Evolutionary conservation across 1,140 invertebrate species (phyloP), one percentile per base, ranked within the genome.

Genomic region (Drosophila pseudoananassae): DNA sequence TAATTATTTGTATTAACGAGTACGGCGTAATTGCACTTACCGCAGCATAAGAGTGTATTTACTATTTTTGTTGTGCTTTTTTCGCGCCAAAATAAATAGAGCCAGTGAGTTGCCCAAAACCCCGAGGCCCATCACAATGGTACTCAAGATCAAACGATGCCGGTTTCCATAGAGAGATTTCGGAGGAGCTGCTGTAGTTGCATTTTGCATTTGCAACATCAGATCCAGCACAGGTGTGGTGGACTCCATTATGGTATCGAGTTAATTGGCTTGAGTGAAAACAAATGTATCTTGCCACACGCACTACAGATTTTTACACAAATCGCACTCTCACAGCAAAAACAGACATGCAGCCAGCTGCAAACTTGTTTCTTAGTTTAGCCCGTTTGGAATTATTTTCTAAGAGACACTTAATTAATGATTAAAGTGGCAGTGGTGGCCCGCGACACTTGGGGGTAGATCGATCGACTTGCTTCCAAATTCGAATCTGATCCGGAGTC

Each of bases 1-100:
- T n/a, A 38, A 17, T 12, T 2, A 12, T 52, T 47, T 59, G 3
- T 25, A 46, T 2, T 49, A 9, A 0, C 0, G 12, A 50, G 4
- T 33, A 20, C 43, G 15, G 31, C 17, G 47, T 3, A 27, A 14
- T 7, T 55, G 10, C 17, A 81, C 90, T 91, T 82, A 93, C 55
- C 95, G 94, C 61, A 97, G 92, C 94, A 97, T 95, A 73, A 97
- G 92, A 66, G 96, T 93, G 92, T 97, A 96, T 88, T 96, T 96
- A 51, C 94, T 93, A 90, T 97, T 97, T 77, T 96, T 93, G 38
- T 94, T 94, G 87, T 95, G 93, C 50, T 93, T 90, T 85, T 94
- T 91, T 40, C 88, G 91, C 73, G 90, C 90, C 80, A 91, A 91
- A 76, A 91, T 91, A 31, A 91, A 51, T 20, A 91, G 43, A 12